Evolutionary conservation across 2,797 vertebrate species (phyloP).

Genomic region (Echiichthys vipera): DNA sequence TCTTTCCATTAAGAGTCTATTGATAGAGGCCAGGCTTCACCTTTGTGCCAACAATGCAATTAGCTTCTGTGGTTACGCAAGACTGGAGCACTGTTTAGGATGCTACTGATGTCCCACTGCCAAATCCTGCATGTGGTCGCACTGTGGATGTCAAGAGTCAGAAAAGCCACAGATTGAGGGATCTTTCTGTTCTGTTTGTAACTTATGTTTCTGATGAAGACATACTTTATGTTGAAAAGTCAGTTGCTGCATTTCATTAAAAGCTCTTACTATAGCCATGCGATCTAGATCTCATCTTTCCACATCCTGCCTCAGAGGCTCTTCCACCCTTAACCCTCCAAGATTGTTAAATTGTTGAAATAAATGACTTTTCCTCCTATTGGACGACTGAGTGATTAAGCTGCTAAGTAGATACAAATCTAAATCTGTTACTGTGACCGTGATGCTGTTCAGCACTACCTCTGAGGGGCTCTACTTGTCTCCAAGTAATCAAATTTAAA

Average conservation of each 20-base stretch:
- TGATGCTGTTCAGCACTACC: slow-evolving; percentile 5
- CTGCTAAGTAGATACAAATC: background rate
- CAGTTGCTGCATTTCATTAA: background rate
- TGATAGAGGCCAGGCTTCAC: slow-evolving; percentile 35
- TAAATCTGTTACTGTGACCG: slow-evolving; percentile 4
- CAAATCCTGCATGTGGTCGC: slow-evolving; percentile 28
- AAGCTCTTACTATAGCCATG: background rate
- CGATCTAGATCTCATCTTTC: background rate
- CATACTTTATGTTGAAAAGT: background rate
- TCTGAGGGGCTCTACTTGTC: slow-evolving; percentile 18
- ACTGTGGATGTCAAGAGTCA: background rate
- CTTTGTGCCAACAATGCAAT: slow-evolving; percentile 38
- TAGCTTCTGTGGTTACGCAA: slow-evolving; percentile 41
- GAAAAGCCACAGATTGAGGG: background rate
- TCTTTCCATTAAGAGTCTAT: slow-evolving; percentile 36
- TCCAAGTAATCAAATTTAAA: slow-evolving; percentile 38
- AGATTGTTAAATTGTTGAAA: background rate
- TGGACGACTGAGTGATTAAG: background rate
- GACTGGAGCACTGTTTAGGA: slow-evolving; percentile 24
- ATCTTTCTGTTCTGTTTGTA: background rate
- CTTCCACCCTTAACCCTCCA: background rate
- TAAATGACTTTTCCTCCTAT: background rate
- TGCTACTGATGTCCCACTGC: slow-evolving; percentile 31
- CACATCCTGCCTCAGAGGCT: background rate
- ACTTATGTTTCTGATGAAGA: background rate